Evolutionary conservation across 1,140 invertebrate genomes (phyloP).

Genomic region (Saxidomus purpurata): DNA sequence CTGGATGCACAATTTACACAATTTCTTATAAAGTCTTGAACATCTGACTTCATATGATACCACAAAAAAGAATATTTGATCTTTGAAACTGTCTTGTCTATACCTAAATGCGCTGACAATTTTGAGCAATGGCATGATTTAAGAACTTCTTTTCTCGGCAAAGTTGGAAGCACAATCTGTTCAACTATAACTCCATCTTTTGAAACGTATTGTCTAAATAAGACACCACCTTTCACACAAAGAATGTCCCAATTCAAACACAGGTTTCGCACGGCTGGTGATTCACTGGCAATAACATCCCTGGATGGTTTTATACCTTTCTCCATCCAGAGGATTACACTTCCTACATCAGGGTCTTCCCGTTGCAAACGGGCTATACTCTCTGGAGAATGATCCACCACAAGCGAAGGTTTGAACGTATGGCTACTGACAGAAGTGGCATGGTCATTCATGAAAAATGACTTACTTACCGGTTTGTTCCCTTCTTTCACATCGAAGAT

Average conservation of each 20-base stretch:
- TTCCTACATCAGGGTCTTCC: constrained; percentile 10
- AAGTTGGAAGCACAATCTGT: constrained; percentile 31
- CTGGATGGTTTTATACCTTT: neutral
- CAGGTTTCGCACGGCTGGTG: neutral
- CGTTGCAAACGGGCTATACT: constrained; percentile 7
- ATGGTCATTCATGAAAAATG: neutral
- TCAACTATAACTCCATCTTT: neutral
- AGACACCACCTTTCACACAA: constrained; percentile 14
- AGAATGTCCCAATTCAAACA: constrained; percentile 36
- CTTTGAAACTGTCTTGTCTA: constrained; percentile 31
- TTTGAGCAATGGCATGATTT: neutral
- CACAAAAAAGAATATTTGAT: constrained; percentile 31
- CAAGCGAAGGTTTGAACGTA: neutral
- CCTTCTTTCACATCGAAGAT: neutral
- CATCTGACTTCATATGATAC: constrained; percentile 38
- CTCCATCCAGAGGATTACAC: constrained; percentile 2
- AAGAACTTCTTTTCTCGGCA: neutral
- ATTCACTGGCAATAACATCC: constrained; percentile 23
- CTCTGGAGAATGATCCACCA: neutral
- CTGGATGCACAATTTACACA: constrained; percentile 3
- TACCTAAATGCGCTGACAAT: neutral
- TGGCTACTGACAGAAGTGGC: neutral
- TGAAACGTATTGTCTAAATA: neutral
- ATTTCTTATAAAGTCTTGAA: neutral
- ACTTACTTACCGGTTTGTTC: neutral